Evolutionary conservation across 2,888 invertebrate genomes (phyloP), one percentile per base, ranked within the genome.

Genomic region (Vesta saturnalis): DNA sequence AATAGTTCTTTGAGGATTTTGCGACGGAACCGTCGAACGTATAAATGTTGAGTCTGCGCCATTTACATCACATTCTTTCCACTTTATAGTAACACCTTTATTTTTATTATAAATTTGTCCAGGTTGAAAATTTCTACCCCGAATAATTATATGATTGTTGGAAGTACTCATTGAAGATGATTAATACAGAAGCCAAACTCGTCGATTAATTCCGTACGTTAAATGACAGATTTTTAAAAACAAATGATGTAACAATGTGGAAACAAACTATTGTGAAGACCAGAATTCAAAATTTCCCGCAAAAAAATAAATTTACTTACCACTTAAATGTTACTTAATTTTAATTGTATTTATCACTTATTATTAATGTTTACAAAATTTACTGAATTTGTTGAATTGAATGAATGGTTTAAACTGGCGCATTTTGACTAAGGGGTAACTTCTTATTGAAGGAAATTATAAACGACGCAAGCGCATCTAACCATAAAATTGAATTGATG

Each of bases 121-220:
- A 14, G 65, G 56, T 56, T 69, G 65, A 35, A 60, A 58, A 60
- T 58, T 64, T 60, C 69, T 60, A 15, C 72, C 70, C 49, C 74
- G 72, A 59, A 74, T 68, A 47, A 74, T 74, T 49, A 73, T 71
- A 63, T 72, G 69, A 62, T 72, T 72, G 14, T 57, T 57, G 47
- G n/a, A 15, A 16, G 15, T 63, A 43, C 47, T 64, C 64, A 64
- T 64, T 47, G 10, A 52, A 52, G 21, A 4, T 39, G 19, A 1
- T 19, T 52, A 19, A 52, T 52, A 14, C 19, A 52, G 5, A 49
- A 6, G n/a, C 10, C 1, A 1, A 5, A 19, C 18, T 52, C 19
- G 21, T 19, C 12, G 19, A 49, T 4, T 39, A 8, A 39, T 15
- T 21, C 19, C 19, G 16, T 5, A 1, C 12, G 16, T 21, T 5